These are phyloP conservation scores for Cochlearius cochlearius DNA, from an alignment of 2,113 vertebrate species.

Conservation along the genomic window DNA sequence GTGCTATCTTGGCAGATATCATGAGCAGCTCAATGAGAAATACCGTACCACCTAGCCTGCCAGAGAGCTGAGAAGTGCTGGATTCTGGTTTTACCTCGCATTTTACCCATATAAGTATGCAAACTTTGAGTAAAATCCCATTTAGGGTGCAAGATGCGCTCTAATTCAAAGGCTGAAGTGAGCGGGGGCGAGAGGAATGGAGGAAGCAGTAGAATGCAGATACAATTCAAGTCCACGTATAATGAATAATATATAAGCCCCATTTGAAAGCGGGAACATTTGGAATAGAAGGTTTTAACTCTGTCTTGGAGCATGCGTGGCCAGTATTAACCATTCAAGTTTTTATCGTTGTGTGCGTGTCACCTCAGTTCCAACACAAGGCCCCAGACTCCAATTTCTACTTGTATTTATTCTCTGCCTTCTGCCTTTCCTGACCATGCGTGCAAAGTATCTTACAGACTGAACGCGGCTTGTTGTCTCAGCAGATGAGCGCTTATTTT, in stretches of 20 bases:
- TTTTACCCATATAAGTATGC: background rate
- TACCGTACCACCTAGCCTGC: background rate
- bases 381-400: background rate
- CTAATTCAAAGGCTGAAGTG: background rate
- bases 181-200: background rate
- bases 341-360: background rate
- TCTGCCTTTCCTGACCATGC: background rate
- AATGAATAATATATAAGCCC: background rate
- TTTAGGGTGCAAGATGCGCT: background rate
- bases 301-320: background rate
- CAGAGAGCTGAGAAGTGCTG: background rate
- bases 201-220: background rate
- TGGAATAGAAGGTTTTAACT: background rate
- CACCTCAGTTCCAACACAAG: background rate
- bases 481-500: background rate
- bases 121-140: background rate
- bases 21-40: background rate
- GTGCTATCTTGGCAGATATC: background rate
- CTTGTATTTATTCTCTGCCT: background rate
- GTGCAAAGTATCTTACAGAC: background rate
- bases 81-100: background rate
- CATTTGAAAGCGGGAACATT: background rate
- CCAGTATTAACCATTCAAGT: background rate
- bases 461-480: background rate
- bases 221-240: background rate